phyloP scores from a whole-genome alignment of 2,113 vertebrate species.

The Pipa parva region DNA sequence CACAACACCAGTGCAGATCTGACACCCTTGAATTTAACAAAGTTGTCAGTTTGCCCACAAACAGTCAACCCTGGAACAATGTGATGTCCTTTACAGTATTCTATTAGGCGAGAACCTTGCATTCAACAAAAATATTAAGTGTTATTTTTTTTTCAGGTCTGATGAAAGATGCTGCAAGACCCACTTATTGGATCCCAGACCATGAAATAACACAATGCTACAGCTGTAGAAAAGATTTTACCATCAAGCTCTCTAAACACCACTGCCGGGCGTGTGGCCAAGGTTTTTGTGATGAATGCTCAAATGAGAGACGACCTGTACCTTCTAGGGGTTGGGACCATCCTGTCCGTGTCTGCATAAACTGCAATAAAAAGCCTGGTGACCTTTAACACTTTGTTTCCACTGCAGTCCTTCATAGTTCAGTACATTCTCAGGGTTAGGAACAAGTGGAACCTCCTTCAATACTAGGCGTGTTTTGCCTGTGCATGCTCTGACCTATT shows the following conservation, averaged over 20 bases:
- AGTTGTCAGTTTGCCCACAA: too few relatives aligned
- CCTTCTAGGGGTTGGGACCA: conserved; percentile 97
- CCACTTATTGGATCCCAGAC: conserved; percentile 95
- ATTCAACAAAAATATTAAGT: too few relatives aligned
- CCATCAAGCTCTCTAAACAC: conserved; percentile 89
- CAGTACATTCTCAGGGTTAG: conserved; percentile 77
- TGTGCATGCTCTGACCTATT: conserved; percentile 58
- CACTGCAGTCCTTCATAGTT: conserved; percentile 62
- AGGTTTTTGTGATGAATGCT: conserved; percentile 92
- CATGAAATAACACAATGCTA: conserved; percentile 89
- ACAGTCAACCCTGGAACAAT: too few relatives aligned
- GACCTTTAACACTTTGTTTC: conserved; percentile 81
- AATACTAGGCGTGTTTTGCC: conserved; percentile 52
- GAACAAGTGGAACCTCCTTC: conserved; percentile 56
- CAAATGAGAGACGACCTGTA: conserved; percentile 81
- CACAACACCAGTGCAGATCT: too few relatives aligned
- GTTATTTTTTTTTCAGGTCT: conserved; percentile 64
- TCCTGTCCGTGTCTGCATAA: conserved; percentile 88
- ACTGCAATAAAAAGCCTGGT: conserved; percentile 89
- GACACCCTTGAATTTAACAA: too few relatives aligned
- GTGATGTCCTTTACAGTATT: too few relatives aligned
- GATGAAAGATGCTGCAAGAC: conserved; percentile 91
- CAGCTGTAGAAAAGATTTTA: conserved; percentile 87
- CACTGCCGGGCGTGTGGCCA: conserved; percentile 96
- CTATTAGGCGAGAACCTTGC: too few relatives aligned